These are phyloP conservation scores for Listronotus bonariensis DNA, from an alignment of 1,140 invertebrate species.

Conservation along the genomic window DNA sequence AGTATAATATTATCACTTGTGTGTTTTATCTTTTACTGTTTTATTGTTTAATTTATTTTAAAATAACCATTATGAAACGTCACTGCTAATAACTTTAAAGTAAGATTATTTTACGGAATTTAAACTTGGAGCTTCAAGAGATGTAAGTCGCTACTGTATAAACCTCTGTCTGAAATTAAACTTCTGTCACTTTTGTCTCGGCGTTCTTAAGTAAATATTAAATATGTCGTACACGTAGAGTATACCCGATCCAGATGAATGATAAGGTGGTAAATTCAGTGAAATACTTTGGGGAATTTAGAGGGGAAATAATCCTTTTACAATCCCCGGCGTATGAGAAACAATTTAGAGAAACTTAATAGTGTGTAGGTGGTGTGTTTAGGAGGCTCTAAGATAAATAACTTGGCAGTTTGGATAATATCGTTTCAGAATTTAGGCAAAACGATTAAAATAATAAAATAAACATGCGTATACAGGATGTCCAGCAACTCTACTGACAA, in stretches of 20 bases:
- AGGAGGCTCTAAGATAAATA: slow-evolving; percentile 12
- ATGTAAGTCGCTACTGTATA: slow-evolving; percentile 42
- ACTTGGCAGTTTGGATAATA: slow-evolving; percentile 5
- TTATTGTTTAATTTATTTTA: too few relatives aligned
- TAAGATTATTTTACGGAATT: slow-evolving; percentile 43
- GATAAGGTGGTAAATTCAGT: slow-evolving; percentile 38
- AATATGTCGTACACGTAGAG: slow-evolving; percentile 37
- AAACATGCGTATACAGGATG: too few relatives aligned
- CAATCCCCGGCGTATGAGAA: slow-evolving; percentile 27
- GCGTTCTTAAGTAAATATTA: slow-evolving; percentile 41
- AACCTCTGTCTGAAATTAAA: slow-evolving; percentile 45
- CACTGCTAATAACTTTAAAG: slow-evolving; percentile 19
- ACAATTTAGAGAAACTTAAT: slow-evolving; percentile 27
- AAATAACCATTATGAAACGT: not conserved
- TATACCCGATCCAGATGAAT: slow-evolving; percentile 34
- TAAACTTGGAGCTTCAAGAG: slow-evolving; percentile 37
- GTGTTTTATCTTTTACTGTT: too few relatives aligned
- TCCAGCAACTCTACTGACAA: too few relatives aligned
- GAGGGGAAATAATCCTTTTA: slow-evolving; percentile 27
- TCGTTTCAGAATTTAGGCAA: too few relatives aligned
- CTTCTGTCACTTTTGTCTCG: slow-evolving; percentile 46
- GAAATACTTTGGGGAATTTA: slow-evolving; percentile 35
- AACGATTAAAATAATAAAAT: too few relatives aligned
- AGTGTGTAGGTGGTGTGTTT: slow-evolving; percentile 12
- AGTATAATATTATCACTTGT: too few relatives aligned